Evolutionary conservation across 2,888 invertebrate genomes (phyloP).

Genomic region (Drosophila aldrichi): DNA sequence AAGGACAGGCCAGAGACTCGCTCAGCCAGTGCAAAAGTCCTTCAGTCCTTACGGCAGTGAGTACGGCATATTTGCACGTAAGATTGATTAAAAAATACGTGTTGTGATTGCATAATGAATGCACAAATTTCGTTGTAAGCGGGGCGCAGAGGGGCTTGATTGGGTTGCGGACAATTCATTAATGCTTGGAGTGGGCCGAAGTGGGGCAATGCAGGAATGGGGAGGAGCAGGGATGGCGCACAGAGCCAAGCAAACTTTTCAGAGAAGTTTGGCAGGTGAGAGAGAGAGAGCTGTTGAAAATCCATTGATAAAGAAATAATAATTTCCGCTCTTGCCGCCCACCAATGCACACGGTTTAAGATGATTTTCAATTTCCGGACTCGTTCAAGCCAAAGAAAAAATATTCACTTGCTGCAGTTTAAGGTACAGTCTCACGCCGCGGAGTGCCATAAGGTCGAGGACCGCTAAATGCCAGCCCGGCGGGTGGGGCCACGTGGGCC

Average conservation of each 20-base stretch:
- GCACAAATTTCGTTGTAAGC: slow-evolving; percentile 39
- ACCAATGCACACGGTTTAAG: slow-evolving; percentile 52
- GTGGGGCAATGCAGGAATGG: background rate
- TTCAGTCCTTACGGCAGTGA: slow-evolving; percentile 8
- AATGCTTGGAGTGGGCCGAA: slow-evolving; percentile 14
- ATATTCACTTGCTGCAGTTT: slow-evolving; percentile 43
- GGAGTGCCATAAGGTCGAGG: slow-evolving; percentile 62
- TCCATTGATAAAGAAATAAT: slow-evolving; percentile 77
- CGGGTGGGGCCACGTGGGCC: slow-evolving; percentile 24
- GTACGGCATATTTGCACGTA: slow-evolving; percentile 71
- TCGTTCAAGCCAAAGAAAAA: slow-evolving; percentile 31
- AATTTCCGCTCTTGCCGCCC: slow-evolving; percentile 65
- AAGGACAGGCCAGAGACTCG: slow-evolving; percentile 28
- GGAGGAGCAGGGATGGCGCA: background rate
- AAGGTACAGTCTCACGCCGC: slow-evolving; percentile 46
- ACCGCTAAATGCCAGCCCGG: slow-evolving; percentile 67
- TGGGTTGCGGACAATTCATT: slow-evolving; percentile 35
- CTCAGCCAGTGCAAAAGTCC: slow-evolving; percentile 1
- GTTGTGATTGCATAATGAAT: slow-evolving; percentile 76
- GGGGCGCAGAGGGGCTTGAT: slow-evolving; percentile 10
- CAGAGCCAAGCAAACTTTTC: slow-evolving; percentile 32
- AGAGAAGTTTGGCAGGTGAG: slow-evolving; percentile 21
- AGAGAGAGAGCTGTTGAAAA: slow-evolving; percentile 25
- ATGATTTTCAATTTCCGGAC: slow-evolving; percentile 78
- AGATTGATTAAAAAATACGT: slow-evolving; percentile 82